These are phyloP conservation scores for Pteropus rufus DNA, from an alignment of 2,797 vertebrate species.

Conservation along the genomic window DNA sequence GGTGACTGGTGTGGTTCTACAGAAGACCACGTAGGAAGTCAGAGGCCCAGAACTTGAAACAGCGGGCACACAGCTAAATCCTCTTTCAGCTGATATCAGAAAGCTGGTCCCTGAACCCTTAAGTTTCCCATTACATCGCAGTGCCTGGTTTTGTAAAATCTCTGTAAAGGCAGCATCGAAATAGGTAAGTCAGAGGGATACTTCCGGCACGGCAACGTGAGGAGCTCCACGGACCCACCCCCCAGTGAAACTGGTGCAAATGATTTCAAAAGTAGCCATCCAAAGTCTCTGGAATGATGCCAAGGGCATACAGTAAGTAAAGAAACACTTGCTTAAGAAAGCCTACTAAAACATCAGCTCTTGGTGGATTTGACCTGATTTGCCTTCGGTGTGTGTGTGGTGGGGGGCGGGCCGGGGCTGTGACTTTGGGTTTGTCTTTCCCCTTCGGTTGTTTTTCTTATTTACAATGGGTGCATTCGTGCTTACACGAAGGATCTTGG, in stretches of 20 bases:
- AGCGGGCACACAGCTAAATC: not conserved
- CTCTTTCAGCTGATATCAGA: not conserved
- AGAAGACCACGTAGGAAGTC: not conserved
- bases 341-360: not conserved
- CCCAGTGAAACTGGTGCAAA: not conserved
- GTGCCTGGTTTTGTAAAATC: not conserved
- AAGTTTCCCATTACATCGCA: not conserved
- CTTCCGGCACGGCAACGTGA: not conserved
- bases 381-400: not conserved
- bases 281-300: not conserved
- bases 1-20: not conserved
- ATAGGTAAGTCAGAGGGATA: not conserved
- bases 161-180: not conserved
- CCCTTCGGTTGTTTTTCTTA: not conserved
- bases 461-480: not conserved
- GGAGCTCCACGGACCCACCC: not conserved
- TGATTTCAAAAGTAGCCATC: not conserved
- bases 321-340: not conserved
- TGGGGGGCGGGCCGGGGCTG: not conserved
- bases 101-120: not conserved
- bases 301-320: not conserved
- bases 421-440: not conserved
- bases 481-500: not conserved
- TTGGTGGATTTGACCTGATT: not conserved
- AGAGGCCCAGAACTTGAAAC: not conserved